phyloP scores from a whole-genome alignment of 2,888 invertebrate genomes.

The Ceraclea dissimilis region DNA sequence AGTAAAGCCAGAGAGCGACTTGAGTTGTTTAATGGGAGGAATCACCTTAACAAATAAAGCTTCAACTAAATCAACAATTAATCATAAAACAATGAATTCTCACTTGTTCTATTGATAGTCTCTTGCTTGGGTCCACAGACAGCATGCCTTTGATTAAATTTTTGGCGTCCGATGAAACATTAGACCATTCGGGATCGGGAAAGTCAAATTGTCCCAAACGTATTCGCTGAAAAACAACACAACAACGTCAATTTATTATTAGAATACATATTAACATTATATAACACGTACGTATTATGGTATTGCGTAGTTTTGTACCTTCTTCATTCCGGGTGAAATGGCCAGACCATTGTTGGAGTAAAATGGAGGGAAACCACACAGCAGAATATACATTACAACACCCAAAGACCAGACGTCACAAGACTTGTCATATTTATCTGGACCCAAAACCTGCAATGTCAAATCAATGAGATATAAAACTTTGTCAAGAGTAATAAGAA shows the following conservation, averaged over 20 bases:
- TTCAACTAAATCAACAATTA: too few relatives aligned
- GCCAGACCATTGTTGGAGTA: constrained; percentile 96
- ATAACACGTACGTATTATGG: too few relatives aligned
- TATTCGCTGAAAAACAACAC: constrained; percentile 52
- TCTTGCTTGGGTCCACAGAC: constrained; percentile 85
- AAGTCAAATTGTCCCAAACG: constrained; percentile 96
- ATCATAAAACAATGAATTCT: background rate
- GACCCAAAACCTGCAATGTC: constrained; percentile 76
- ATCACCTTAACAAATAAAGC: too few relatives aligned
- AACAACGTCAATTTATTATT: background rate
- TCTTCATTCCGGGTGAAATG: constrained; percentile 99
- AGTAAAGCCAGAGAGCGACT: background rate
- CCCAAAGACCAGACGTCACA: constrained; percentile 99
- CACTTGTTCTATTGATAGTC: constrained; percentile 86
- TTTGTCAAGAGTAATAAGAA: background rate
- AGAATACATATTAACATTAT: too few relatives aligned
- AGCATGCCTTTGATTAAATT: constrained; percentile 92
- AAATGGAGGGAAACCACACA: constrained; percentile 98
- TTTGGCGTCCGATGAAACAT: constrained; percentile 91
- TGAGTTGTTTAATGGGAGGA: too few relatives aligned
- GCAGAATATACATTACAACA: constrained; percentile 97
- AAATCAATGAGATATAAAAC: constrained; percentile 29
- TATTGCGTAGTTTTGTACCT: too few relatives aligned
- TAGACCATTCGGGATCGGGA: constrained; percentile 91
- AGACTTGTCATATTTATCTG: constrained; percentile 96